Percentiles rank a stretch among this genome's conserved stretches.
Conservation (phyloP, 2,888 invertebrate genomes). For the Cosmorhoe ocellata region DNA sequence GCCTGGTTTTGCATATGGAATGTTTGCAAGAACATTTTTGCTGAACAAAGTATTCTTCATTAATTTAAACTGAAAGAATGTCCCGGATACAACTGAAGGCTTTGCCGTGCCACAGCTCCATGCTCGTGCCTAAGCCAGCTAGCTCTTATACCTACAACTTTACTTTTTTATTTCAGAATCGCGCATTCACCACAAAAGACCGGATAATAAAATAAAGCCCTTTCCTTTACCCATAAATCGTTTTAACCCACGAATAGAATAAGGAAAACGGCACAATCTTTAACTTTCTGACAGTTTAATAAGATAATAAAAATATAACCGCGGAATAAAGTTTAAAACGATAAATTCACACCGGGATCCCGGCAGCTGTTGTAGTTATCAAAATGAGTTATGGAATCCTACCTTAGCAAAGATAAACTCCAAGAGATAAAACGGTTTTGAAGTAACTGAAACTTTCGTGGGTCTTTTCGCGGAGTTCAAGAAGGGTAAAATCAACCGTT, state of each 20-base stretch:
- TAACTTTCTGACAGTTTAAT: slow-evolving; percentile 80
- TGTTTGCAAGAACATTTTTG: slow-evolving; percentile 5
- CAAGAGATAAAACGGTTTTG: slow-evolving; percentile 25
- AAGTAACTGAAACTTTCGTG: slow-evolving; percentile 23
- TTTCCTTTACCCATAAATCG: slow-evolving; percentile 67
- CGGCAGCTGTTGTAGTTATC: slow-evolving; percentile 35
- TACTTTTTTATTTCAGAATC: slow-evolving; percentile 36
- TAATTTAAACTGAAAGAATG: slow-evolving; percentile 38
- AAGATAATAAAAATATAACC: slow-evolving; percentile 78
- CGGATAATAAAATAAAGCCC: slow-evolving; percentile 69
- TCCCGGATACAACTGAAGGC: slow-evolving; percentile 27
- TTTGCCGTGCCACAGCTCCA: slow-evolving; percentile 14
- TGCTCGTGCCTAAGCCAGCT: slow-evolving; percentile 9
- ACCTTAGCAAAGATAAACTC: slow-evolving; percentile 29
- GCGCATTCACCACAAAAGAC: slow-evolving; percentile 57
- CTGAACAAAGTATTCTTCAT: slow-evolving; percentile 16
- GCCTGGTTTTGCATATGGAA: neutral
- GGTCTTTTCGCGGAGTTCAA: slow-evolving; percentile 19
- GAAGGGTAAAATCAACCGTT: slow-evolving; percentile 10
- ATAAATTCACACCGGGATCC: slow-evolving; percentile 37
- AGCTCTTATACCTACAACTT: slow-evolving; percentile 20
- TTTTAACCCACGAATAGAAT: slow-evolving; percentile 65
- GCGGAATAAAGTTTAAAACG: slow-evolving; percentile 44
- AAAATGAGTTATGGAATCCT: slow-evolving; percentile 33
- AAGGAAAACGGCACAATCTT: slow-evolving; percentile 74